A percentile compares a stretch with the other conserved stretches of the same genome.
These are phyloP conservation scores for Thereva unica DNA, from an alignment of 2,888 invertebrate genomes.

Conservation along the genomic window DNA sequence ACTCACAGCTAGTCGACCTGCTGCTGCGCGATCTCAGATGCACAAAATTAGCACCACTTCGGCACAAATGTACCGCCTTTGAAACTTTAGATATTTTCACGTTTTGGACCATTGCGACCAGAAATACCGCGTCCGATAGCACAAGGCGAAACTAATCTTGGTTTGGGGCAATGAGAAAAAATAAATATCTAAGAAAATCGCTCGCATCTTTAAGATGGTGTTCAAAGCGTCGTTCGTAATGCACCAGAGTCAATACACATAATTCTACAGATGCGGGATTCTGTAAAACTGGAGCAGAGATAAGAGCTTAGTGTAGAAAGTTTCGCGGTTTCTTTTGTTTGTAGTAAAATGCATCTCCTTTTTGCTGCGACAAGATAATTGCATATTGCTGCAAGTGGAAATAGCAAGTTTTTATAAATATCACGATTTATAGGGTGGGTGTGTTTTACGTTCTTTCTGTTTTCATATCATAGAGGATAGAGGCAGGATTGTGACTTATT, in stretches of 20 bases:
- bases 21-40: conserved; percentile 21
- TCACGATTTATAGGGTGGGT: conserved; percentile 25
- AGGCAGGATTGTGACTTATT: too few relatives aligned
- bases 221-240: conserved; percentile 16
- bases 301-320: conserved; percentile 36
- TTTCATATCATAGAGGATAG: too few relatives aligned
- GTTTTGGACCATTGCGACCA: not conserved
- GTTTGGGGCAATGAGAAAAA: not conserved
- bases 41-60: conserved; percentile 25
- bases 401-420: conserved; percentile 14
- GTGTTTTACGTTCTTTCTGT: not conserved
- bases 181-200: conserved; percentile 27
- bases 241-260: conserved; percentile 13
- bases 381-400: conserved; percentile 27
- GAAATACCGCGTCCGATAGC: too few relatives aligned
- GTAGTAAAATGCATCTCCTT: conserved; percentile 4
- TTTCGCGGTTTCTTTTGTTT: conserved; percentile 32
- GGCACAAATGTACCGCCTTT: conserved; percentile 15
- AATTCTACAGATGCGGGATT: conserved; percentile 34
- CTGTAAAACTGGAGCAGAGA: conserved; percentile 39
- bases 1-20: conserved; percentile 15
- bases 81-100: not conserved
- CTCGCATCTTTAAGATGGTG: conserved; percentile 11
- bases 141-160: not conserved
- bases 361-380: conserved; percentile 26